Evolutionary conservation across 1,140 invertebrate species (phyloP).

Genomic region (Phymastichus coffea): DNA sequence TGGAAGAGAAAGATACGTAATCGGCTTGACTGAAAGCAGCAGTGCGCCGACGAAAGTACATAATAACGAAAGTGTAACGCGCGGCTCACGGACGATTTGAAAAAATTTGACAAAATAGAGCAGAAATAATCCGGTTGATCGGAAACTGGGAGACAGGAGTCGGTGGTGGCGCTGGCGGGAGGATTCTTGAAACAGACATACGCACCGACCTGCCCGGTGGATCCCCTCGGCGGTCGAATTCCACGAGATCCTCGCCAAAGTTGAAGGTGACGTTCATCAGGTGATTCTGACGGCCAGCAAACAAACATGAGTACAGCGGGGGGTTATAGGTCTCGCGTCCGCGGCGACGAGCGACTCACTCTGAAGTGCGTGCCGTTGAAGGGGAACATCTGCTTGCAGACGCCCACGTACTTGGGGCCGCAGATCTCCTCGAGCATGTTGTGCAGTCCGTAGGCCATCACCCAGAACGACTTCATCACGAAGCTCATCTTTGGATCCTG

Average conservation of each 20-base stretch:
- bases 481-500: slow-evolving; percentile 79
- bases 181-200: slow-evolving; percentile 41
- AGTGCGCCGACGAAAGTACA: no score
- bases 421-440: slow-evolving; percentile 58
- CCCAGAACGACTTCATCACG: slow-evolving; percentile 73
- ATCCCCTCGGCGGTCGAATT: slow-evolving; percentile 81
- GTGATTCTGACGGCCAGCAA: slow-evolving; percentile 59
- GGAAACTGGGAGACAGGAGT: no score
- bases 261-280: slow-evolving; percentile 77
- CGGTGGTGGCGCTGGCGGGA: no score
- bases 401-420: slow-evolving; percentile 50
- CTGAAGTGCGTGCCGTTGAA: slow-evolving; percentile 66
- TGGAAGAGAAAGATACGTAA: no score
- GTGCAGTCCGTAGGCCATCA: slow-evolving; percentile 68
- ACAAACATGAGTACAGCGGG: no score
- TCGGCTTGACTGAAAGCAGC: no score
- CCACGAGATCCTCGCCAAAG: slow-evolving; percentile 68
- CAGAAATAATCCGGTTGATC: no score
- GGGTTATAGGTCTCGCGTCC: no score
- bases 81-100: no score
- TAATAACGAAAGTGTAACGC: no score
- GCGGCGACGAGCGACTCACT: slow-evolving; percentile 43
- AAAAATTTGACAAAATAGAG: no score
- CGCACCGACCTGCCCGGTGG: slow-evolving; percentile 75
- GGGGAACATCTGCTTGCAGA: slow-evolving; percentile 65